phyloP scores from a whole-genome alignment of 2,113 vertebrate species.

The Willisornis vidua region DNA sequence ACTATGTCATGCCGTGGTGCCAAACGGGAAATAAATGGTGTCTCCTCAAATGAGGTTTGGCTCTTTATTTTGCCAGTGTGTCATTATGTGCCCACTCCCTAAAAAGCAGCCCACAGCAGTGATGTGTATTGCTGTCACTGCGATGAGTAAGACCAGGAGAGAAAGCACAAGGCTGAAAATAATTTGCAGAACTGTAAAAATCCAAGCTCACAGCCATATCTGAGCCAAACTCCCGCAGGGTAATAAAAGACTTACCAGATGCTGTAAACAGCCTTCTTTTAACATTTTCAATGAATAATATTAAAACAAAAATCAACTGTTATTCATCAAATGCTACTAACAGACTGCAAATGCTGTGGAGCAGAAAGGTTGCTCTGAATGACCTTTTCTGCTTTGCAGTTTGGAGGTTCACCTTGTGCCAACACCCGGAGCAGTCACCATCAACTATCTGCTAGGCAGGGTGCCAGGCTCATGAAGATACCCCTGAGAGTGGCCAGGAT shows the following conservation, averaged over 20 bases:
- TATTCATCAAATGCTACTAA: background rate
- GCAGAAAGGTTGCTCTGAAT: background rate
- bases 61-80: background rate
- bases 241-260: background rate
- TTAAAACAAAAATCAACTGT: background rate
- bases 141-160: conserved; percentile 12
- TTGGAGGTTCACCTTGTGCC: background rate
- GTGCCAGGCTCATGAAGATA: background rate
- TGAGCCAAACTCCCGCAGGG: background rate
- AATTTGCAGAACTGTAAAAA: background rate
- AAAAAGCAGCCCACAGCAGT: conserved; percentile 9
- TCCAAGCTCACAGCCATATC: background rate
- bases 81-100: conserved; percentile 10
- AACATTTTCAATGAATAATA: background rate
- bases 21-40: background rate
- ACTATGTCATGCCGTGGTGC: background rate
- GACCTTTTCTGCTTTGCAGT: background rate
- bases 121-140: conserved; percentile 9
- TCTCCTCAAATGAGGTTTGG: background rate
- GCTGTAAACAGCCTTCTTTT: background rate
- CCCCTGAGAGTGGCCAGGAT: accelerated
- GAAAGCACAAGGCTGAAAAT: background rate
- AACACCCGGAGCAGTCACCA: background rate
- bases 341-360: background rate
- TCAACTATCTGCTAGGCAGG: background rate